Evolutionary conservation across 1,140 invertebrate genomes (phyloP), one percentile per base, ranked within the genome.

Genomic region (Bombus vancouverensis): DNA sequence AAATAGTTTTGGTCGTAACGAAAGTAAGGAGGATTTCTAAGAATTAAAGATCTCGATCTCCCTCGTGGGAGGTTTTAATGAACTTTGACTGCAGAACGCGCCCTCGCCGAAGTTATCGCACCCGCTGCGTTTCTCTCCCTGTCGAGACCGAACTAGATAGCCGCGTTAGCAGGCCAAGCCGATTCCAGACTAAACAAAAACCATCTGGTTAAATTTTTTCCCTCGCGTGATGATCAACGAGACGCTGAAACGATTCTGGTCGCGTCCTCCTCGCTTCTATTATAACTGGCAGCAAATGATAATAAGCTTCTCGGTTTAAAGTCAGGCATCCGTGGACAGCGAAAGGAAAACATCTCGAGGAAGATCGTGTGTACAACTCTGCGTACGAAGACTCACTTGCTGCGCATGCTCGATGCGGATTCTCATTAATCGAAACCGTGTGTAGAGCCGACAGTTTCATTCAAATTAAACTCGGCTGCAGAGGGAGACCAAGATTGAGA

Each of bases 131-230:
- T 22, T 42, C 39, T 22, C 34, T 32, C n/a, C 53, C 32, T n/a
- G 28, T 62, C 59, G 25, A 66, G 57, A 34, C 34, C 59, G 34
- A 78, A 83, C 71, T 34, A 59, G 73, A 62, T 81, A 77, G 77
- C 87, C n/a, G 68, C 39, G 84, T 86, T 82, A 86, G 65, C 72
- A 79, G 59, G 44, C 73, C 57, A 39, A 12, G 28, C 32, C 83
- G 73, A 77, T 70, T 80, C 84, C 85, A 92, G 91, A 92, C 91
- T 92, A 92, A 92, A 92, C 90, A 92, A 91, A 90, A 88, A 88
- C 87, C 91, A 92, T 92, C 90, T 91, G 91, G 90, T 89, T 85
- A 83, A 77, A 82, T 37, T 89, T 88, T 89, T 71, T 28, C 28
- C 81, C 78, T 65, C 68, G 74, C 32, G 68, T 79, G 47, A 78